Conservation (phyloP, 2,797 vertebrate species). For the Acestrorhynchus altus region DNA sequence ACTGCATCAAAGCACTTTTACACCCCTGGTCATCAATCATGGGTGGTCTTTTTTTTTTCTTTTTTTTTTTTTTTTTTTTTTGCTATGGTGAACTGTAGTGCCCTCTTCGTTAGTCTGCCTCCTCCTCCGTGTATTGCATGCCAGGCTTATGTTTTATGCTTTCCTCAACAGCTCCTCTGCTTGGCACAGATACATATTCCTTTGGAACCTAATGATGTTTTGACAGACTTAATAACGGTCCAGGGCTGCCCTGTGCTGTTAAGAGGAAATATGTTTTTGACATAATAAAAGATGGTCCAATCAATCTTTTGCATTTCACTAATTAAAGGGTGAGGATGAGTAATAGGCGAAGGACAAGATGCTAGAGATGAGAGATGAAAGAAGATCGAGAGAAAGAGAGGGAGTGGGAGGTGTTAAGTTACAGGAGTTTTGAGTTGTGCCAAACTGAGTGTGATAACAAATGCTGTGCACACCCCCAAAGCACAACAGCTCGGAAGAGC, state of each 20-base stretch:
- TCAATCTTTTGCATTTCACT: constrained; percentile 67
- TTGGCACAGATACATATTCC: constrained; percentile 33
- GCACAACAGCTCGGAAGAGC: neutral
- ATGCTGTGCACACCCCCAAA: neutral
- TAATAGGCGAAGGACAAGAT: constrained; percentile 55
- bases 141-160: neutral
- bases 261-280: constrained; percentile 61
- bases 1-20: neutral
- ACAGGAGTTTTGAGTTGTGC: constrained; percentile 12
- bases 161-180: constrained; percentile 21
- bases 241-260: constrained; percentile 53
- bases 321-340: constrained; percentile 64
- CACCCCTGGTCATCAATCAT: neutral
- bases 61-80: no score
- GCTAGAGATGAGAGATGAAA: constrained; percentile 3
- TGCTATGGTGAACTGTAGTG: neutral
- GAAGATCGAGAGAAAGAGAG: neutral
- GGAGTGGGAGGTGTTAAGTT: neutral
- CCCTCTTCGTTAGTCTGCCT: neutral
- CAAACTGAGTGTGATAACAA: constrained; percentile 19
- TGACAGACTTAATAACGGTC: constrained; percentile 62
- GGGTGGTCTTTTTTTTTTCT: no score
- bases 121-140: neutral
- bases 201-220: constrained; percentile 56
- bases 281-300: constrained; percentile 63